A percentile compares a stretch with the other conserved stretches of the same genome.
phyloP scores from a whole-genome alignment of 2,113 vertebrate species.

The Gymnobelideus leadbeateri region DNA sequence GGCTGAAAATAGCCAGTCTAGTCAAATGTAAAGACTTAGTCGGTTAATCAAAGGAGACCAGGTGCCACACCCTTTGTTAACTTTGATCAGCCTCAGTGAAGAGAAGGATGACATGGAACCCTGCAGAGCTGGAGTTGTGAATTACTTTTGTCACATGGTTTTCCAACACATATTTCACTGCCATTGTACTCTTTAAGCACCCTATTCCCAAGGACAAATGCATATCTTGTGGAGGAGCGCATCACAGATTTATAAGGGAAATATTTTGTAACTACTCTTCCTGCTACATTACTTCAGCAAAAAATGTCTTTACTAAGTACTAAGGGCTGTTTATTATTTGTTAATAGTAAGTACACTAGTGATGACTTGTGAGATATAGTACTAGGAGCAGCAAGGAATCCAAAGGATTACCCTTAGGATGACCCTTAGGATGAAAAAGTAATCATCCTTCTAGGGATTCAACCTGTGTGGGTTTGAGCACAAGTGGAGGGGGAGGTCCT shows the following conservation, averaged over 20 bases:
- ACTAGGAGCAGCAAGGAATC: background rate
- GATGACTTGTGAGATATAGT: background rate
- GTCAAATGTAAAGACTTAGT: background rate
- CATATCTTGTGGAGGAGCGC: background rate
- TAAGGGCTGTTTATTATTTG: background rate
- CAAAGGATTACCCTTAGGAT: background rate
- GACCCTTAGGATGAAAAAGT: background rate
- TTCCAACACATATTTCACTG: background rate
- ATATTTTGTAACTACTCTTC: background rate
- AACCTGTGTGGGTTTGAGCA: background rate
- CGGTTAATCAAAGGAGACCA: too few relatives aligned
- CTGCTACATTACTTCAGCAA: background rate
- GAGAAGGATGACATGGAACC: too few relatives aligned
- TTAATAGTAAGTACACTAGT: background rate
- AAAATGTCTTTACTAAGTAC: background rate
- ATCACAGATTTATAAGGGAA: background rate
- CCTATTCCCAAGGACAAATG: background rate
- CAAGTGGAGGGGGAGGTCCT: background rate
- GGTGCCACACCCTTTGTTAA: too few relatives aligned
- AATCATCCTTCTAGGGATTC: background rate
- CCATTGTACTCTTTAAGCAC: background rate
- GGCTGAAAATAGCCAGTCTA: background rate
- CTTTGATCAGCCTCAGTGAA: too few relatives aligned
- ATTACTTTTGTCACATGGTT: too few relatives aligned
- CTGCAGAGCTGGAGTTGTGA: too few relatives aligned